Conservation (phyloP, 2,797 vertebrate species). For the Hoplostethus atlanticus region DNA sequence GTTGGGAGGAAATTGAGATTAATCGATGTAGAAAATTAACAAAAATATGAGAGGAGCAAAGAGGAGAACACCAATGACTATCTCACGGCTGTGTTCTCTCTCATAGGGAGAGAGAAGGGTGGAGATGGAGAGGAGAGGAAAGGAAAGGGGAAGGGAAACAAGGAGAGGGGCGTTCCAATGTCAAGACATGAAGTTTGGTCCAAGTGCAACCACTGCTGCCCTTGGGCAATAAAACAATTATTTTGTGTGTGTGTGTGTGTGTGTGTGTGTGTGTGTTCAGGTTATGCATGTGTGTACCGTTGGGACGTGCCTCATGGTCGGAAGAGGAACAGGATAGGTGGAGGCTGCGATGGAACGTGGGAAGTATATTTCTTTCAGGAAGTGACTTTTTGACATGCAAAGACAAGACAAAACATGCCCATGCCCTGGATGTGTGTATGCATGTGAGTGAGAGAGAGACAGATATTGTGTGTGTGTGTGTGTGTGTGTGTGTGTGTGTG, state of each 20-base stretch:
- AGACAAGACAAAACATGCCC: conserved; percentile 15
- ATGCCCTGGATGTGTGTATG: conserved; percentile 5
- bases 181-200: background rate
- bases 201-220: background rate
- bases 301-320: conserved; percentile 27
- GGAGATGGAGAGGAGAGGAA: background rate
- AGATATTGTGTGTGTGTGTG: background rate
- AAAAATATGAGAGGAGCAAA: conserved; percentile 4
- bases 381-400: conserved; percentile 28
- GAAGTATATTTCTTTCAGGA: conserved; percentile 47
- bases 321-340: conserved; percentile 67
- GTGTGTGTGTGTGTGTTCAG: background rate
- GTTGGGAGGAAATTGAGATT: background rate
- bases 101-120: background rate
- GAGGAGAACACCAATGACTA: background rate
- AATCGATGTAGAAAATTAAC: background rate
- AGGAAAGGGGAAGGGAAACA: background rate
- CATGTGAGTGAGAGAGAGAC: background rate
- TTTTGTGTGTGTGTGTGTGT: background rate
- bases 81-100: background rate
- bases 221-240: background rate
- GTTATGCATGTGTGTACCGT: conserved; percentile 11
- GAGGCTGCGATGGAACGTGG: conserved; percentile 7
- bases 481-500: background rate
- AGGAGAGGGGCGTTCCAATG: background rate